These are phyloP conservation scores for Aleadryas rufinucha DNA, from an alignment of 2,113 vertebrate genomes.

Conservation along the genomic window DNA sequence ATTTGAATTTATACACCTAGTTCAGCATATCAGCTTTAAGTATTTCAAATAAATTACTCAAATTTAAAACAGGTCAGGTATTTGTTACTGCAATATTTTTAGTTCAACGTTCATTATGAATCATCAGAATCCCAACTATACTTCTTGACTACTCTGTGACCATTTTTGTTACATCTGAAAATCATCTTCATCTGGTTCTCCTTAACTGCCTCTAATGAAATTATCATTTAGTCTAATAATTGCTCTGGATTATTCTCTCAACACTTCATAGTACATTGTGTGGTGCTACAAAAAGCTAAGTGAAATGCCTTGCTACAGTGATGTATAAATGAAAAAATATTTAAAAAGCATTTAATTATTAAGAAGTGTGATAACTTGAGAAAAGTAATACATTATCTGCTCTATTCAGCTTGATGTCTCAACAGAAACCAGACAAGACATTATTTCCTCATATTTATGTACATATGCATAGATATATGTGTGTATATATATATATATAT, in stretches of 20 bases:
- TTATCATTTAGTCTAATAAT: not conserved
- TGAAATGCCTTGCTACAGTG: not conserved
- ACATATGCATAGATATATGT: not conserved
- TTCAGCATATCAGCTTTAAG: not conserved
- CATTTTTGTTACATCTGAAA: not conserved
- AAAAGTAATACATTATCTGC: not conserved
- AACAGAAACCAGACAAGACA: not conserved
- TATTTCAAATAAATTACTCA: not conserved
- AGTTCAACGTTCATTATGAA: not conserved
- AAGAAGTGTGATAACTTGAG: not conserved
- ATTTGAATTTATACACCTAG: not conserved
- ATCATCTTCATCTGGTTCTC: not conserved
- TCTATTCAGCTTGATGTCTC: not conserved
- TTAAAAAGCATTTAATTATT: not conserved
- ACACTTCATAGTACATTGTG: not conserved
- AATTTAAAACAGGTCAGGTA: not conserved
- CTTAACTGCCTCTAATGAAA: not conserved
- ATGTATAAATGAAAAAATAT: not conserved
- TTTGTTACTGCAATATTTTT: not conserved
- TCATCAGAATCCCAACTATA: not conserved
- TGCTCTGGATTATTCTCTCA: not conserved
- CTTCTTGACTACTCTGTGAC: not conserved
- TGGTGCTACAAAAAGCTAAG: not conserved
- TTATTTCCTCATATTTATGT: not conserved
- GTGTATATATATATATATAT: accelerated